Conservation (phyloP, 2,888 invertebrate species). For the Cryptocheilus praepositus region DNA sequence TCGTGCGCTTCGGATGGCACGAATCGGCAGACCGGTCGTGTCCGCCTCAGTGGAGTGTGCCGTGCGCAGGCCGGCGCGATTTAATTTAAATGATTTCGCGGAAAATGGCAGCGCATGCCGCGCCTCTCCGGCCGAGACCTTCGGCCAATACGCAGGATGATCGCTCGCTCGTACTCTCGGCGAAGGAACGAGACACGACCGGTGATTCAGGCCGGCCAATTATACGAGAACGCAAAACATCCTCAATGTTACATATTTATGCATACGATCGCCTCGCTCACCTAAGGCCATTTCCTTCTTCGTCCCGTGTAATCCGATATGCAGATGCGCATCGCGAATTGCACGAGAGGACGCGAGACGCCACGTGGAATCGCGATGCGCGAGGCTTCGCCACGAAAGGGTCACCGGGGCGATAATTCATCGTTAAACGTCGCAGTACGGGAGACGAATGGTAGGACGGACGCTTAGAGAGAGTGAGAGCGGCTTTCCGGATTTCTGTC, state of each 20-base stretch:
- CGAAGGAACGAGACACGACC: constrained; percentile 4
- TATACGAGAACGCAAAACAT: constrained; percentile 56
- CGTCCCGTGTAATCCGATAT: constrained; percentile 59
- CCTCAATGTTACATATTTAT: constrained; percentile 58
- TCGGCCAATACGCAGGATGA: too few species aligned
- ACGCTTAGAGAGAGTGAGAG: too few species aligned
- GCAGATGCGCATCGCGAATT: constrained; percentile 47
- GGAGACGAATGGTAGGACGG: too few species aligned
- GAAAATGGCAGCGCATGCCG: constrained; percentile 1
- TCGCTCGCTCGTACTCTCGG: background rate
- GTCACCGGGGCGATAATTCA: background rate
- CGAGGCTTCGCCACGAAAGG: background rate
- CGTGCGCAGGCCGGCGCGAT: background rate
- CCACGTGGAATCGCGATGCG: background rate
- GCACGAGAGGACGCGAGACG: constrained; percentile 5
- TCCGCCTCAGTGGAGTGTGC: background rate
- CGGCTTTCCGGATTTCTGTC: too few species aligned
- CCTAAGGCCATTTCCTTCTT: constrained; percentile 47
- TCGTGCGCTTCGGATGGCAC: too few species aligned
- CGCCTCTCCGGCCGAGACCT: background rate
- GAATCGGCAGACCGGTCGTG: background rate
- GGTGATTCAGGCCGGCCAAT: constrained; percentile 43
- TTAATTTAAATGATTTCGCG: constrained; percentile 3
- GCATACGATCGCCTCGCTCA: constrained; percentile 41
- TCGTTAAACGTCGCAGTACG: background rate